Evolutionary conservation across 1,140 invertebrate genomes (phyloP).

Genomic region (Laupala kohalensis): DNA sequence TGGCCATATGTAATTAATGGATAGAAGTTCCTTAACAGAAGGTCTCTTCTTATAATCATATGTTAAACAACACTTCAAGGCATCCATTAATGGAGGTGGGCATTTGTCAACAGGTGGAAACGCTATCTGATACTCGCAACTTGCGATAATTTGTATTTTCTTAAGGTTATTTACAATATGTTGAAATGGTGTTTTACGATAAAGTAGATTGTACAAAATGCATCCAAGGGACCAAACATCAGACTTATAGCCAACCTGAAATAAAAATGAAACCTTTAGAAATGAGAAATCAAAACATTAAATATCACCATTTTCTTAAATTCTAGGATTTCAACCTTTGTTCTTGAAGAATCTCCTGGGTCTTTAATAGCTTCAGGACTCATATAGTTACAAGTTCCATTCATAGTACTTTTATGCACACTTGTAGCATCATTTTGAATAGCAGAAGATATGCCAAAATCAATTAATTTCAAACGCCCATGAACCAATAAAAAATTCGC

Average conservation of each 20-base stretch:
- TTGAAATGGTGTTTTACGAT: conserved; percentile 81
- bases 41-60: conserved; percentile 53
- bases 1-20: neutral
- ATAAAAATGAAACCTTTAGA: neutral
- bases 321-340: neutral
- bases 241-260: conserved; percentile 76
- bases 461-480: conserved; percentile 84
- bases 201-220: conserved; percentile 87
- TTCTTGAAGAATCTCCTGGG: neutral
- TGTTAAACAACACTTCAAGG: conserved; percentile 53
- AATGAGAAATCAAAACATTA: neutral
- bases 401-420: conserved; percentile 64
- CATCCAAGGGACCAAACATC: conserved; percentile 97
- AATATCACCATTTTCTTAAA: neutral
- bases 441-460: conserved; percentile 94
- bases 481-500: conserved; percentile 88
- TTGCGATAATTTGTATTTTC: conserved; percentile 73
- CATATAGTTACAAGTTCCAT: conserved; percentile 91
- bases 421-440: conserved; percentile 81
- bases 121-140: conserved; percentile 57
- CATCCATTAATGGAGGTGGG: conserved; percentile 37
- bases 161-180: conserved; percentile 58
- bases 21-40: conserved; percentile 53
- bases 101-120: conserved; percentile 43
- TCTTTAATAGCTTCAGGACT: conserved; percentile 79